Evolutionary conservation across 2,113 vertebrate genomes (phyloP).

Genomic region (Galbula dea): DNA sequence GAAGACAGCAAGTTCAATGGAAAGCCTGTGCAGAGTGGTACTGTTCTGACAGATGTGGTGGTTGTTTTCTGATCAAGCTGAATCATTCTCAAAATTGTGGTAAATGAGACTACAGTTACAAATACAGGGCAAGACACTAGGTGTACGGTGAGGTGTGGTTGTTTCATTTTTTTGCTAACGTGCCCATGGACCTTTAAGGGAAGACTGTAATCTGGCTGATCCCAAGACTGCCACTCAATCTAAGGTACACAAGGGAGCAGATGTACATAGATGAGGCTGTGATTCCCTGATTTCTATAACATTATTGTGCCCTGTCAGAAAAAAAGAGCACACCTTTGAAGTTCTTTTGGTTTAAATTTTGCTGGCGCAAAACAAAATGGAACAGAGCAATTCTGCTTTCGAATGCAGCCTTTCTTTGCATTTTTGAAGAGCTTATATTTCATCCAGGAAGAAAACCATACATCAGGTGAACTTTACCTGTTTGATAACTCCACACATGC

Average conservation of each 20-base stretch:
- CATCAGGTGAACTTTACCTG: neutral
- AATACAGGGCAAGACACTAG: neutral
- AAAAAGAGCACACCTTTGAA: neutral
- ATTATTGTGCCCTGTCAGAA: neutral
- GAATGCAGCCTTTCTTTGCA: neutral
- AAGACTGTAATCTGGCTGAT: neutral
- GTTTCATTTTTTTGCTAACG: neutral
- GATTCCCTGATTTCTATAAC: neutral
- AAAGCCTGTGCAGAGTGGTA: neutral
- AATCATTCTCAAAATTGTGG: neutral
- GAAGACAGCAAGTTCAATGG: neutral
- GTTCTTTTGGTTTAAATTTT: neutral
- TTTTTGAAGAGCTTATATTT: neutral
- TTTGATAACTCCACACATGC: neutral
- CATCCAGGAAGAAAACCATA: neutral
- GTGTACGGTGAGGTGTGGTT: accelerated
- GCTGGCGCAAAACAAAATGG: neutral
- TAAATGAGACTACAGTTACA: neutral
- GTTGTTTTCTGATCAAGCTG: neutral
- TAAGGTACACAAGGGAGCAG: neutral
- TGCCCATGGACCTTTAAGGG: neutral
- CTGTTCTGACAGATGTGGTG: neutral
- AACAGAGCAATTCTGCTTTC: neutral
- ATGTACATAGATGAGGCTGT: neutral
- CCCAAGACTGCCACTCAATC: neutral